Evolutionary conservation across 1,140 invertebrate species (phyloP).

Genomic region (Calliopsis andreniformis): DNA sequence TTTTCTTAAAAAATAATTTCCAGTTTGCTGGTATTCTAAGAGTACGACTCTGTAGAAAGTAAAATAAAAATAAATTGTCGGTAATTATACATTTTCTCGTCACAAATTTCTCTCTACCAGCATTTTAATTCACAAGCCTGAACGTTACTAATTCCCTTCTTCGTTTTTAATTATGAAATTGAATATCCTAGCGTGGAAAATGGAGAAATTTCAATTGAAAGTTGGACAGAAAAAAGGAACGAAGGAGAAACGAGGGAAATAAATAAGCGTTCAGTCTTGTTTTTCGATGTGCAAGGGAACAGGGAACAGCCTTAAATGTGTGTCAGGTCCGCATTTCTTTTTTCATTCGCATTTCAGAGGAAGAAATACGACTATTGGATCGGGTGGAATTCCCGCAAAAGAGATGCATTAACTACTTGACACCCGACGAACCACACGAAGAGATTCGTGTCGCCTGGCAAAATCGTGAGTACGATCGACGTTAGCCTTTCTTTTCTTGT

Average conservation of each 20-base stretch:
- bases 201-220: not conserved
- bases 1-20: too few relatives aligned
- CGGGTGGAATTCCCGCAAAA: conserved; percentile 86
- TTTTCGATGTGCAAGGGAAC: too few relatives aligned
- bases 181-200: not conserved
- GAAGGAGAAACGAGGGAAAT: not conserved
- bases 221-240: not conserved
- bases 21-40: too few relatives aligned
- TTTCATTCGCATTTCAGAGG: conserved; percentile 81
- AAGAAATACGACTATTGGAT: conserved; percentile 85
- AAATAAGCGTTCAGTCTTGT: not conserved
- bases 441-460: conserved; percentile 90
- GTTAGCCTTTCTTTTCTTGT: not conserved
- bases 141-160: too few relatives aligned
- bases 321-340: not conserved
- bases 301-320: not conserved
- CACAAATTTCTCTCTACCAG: too few relatives aligned
- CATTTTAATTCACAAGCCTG: too few relatives aligned
- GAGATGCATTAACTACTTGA: conserved; percentile 90
- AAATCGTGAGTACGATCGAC: conserved; percentile 85
- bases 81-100: too few relatives aligned
- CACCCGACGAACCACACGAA: conserved; percentile 84
- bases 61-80: too few relatives aligned
- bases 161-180: too few relatives aligned
- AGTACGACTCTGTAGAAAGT: too few relatives aligned